Conservation (phyloP, 2,888 invertebrate species). For the Carpatolechia fugitivella region DNA sequence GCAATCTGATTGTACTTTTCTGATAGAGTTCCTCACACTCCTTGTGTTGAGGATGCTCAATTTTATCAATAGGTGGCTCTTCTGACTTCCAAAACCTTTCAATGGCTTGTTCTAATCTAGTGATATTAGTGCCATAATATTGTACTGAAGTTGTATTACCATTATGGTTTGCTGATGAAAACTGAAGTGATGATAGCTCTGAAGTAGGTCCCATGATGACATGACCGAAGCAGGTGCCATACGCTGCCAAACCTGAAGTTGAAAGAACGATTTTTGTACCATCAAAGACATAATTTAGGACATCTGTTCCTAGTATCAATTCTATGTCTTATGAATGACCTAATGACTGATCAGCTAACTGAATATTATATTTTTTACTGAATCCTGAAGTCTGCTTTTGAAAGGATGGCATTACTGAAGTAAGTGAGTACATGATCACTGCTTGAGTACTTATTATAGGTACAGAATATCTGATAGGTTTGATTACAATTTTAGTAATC, state of each 20-base stretch:
- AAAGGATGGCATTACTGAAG: not conserved
- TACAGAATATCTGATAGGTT: not conserved
- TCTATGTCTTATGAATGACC: not conserved
- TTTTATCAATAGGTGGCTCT: slow-evolving; percentile 5
- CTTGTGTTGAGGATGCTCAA: slow-evolving; percentile 7
- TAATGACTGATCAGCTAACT: not conserved
- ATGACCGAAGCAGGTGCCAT: slow-evolving; percentile 17
- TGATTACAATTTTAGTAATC: not conserved
- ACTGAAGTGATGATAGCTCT: not conserved
- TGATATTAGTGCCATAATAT: not conserved
- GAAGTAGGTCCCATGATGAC: slow-evolving; percentile 14
- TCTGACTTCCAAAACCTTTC: slow-evolving; percentile 14
- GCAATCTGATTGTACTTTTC: no score
- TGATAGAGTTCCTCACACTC: not conserved
- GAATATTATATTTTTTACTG: not conserved
- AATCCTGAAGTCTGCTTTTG: not conserved
- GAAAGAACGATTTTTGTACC: slow-evolving; percentile 11
- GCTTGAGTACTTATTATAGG: not conserved
- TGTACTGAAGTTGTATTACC: not conserved
- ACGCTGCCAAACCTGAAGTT: slow-evolving; percentile 13
- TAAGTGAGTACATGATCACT: not conserved
- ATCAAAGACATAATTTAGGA: slow-evolving; percentile 17
- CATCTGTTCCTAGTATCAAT: slow-evolving; percentile 14
- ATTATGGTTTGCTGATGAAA: not conserved
- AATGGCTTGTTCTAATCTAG: not conserved